Base-by-base conservation (phyloP, 2,113 vertebrate species). In the Dendrocopos noguchii region DNA sequence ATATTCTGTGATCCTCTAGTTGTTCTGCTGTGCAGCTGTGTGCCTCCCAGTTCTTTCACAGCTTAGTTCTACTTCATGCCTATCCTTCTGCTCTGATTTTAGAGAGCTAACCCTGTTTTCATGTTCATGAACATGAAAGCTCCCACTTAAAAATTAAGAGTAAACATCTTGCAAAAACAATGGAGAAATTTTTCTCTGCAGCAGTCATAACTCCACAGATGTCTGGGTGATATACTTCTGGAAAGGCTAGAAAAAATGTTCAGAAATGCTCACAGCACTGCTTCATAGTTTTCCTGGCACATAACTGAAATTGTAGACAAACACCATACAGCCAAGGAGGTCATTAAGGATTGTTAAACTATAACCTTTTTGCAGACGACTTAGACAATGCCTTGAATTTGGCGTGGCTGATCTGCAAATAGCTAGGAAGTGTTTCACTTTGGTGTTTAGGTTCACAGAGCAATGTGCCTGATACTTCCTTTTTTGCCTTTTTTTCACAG, bases 341-440 rank as follows among this genome's bases (percentile, higher is more conserved):
- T 70, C 63, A 76, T 79, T 60, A 56, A 33, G 59, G 17, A 42
- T 87, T 42, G 11, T 84, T 31, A 59, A 85, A 75, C 28, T 39
- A 9, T 3, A 53, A 13, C 4, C 3, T 63, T 76, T 24, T 56
- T 83, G 44, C 71, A 53, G 76, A 21, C 36, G n/a, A 22, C 60
- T 71, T 91, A 59, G 44, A 83, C 94, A 91, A 87, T 57, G 33
- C 18, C 77, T 93, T 85, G 24, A 82, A 10, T 67, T 81, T 89
- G 50, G 12, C 15, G 5, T 15, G 64, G 15, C 28, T 4, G 4
- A 42, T 90, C 61, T 60, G 78, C 68, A 84, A 93, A 60, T 42
- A 81, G n/a, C 52, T 3, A 31, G 56, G 55, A 55, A 67, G 56
- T 15, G 17, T 67, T 28, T 73, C 59, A 17, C 56, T 90, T 85